These are phyloP conservation scores for Bambusicola thoracicus DNA, from an alignment of 2,113 vertebrate genomes.

Conservation along the genomic window DNA sequence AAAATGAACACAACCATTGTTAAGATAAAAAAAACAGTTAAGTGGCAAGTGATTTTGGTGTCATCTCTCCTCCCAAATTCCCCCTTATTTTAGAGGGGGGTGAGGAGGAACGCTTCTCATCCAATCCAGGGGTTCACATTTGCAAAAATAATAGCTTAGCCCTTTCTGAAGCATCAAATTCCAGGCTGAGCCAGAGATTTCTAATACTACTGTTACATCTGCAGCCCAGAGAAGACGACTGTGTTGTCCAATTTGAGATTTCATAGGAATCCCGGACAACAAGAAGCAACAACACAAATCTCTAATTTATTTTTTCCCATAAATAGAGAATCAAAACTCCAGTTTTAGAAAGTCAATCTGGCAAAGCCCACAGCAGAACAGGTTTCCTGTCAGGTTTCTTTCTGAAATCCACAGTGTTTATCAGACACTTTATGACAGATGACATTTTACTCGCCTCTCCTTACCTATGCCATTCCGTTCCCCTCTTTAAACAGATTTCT, in stretches of 20 bases:
- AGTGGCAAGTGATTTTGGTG: not conserved
- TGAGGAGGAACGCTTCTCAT: not conserved
- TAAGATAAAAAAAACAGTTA: not conserved
- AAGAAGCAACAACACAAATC: not conserved
- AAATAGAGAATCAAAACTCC: not conserved
- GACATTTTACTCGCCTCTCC: not conserved
- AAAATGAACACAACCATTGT: not conserved
- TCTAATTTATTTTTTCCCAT: not conserved
- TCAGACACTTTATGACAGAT: not conserved
- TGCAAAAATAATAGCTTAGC: not conserved
- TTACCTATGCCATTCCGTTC: not conserved
- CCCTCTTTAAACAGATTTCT: not conserved
- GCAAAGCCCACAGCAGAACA: not conserved
- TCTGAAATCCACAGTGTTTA: not conserved
- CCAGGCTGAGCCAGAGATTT: not conserved
- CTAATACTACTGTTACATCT: not conserved
- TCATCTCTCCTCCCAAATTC: not conserved
- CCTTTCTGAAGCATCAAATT: not conserved
- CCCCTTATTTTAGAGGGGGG: too few relatives aligned
- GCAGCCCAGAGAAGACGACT: not conserved
- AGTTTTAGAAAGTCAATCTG: not conserved
- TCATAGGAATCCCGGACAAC: not conserved
- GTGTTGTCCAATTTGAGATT: rapidly evolving
- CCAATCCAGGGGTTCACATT: not conserved
- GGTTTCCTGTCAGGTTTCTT: constrained; percentile 2